phyloP scores from a whole-genome alignment of 92 coral and sea anemone species.

The Galaxea fascicularis region DNA sequence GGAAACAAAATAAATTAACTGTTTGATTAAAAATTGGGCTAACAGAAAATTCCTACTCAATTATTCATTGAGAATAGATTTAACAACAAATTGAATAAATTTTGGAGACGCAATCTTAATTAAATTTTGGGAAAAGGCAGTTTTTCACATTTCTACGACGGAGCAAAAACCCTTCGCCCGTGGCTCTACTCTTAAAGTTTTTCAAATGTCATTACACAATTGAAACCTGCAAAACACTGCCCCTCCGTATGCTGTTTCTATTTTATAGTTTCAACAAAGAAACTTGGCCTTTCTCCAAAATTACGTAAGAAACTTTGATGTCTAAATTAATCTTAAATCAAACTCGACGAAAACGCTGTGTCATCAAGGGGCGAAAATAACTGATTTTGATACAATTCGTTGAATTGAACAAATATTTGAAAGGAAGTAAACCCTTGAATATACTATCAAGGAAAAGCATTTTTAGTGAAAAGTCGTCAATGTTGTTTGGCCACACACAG shows the following conservation, averaged over 20 bases:
- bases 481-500: not conserved
- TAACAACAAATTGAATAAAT: not conserved
- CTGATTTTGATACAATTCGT: not conserved
- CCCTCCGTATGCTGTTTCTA: not conserved
- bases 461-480: not conserved
- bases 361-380: not conserved
- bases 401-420: not conserved
- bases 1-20: not conserved
- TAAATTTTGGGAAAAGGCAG: not conserved
- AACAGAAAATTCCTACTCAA: not conserved
- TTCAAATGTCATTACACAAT: not conserved
- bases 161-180: too few species aligned
- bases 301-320: too few species aligned
- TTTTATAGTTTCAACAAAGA: not conserved
- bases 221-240: not conserved
- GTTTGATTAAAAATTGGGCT: not conserved
- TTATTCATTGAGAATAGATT: not conserved
- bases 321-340: too few species aligned
- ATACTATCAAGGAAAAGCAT: not conserved
- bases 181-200: too few species aligned
- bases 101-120: not conserved
- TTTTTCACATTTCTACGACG: not conserved
- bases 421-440: not conserved
- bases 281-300: not conserved
- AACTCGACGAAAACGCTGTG: not conserved